These are phyloP conservation scores for Eremobia ochroleuca DNA, from an alignment of 2,888 invertebrate genomes.

Conservation along the genomic window DNA sequence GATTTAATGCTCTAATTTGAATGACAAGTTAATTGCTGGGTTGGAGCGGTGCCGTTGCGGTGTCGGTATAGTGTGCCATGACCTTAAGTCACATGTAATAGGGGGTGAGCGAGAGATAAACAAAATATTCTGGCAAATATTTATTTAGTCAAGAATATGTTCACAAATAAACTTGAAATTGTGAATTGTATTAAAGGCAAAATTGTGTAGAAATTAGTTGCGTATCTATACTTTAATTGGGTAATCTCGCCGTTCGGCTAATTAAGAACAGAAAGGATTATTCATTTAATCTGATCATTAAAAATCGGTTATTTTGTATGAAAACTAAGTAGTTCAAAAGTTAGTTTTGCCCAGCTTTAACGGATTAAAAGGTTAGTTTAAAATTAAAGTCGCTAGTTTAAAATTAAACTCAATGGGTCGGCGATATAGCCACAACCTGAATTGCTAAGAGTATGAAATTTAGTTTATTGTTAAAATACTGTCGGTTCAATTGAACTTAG, in stretches of 20 bases:
- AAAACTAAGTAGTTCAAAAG: constrained; percentile 7
- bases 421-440: constrained; percentile 8
- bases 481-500: neutral
- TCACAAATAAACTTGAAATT: neutral
- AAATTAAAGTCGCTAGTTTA: constrained; percentile 47
- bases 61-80: too few species aligned
- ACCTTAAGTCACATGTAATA: neutral
- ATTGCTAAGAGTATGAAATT: constrained; percentile 35
- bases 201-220: neutral
- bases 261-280: neutral
- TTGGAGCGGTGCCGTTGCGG: too few species aligned
- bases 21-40: too few species aligned
- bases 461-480: constrained; percentile 16
- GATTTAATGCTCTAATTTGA: too few species aligned
- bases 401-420: constrained; percentile 25
- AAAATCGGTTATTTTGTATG: constrained; percentile 1
- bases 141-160: neutral
- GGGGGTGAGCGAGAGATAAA: neutral
- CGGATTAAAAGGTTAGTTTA: constrained; percentile 34
- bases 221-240: neutral
- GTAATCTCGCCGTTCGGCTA: neutral
- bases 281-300: neutral
- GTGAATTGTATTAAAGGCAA: neutral
- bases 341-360: neutral
- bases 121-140: neutral